These are phyloP conservation scores for Styela plicata DNA, from an alignment of 23 tunicate species.

Conservation along the genomic window DNA sequence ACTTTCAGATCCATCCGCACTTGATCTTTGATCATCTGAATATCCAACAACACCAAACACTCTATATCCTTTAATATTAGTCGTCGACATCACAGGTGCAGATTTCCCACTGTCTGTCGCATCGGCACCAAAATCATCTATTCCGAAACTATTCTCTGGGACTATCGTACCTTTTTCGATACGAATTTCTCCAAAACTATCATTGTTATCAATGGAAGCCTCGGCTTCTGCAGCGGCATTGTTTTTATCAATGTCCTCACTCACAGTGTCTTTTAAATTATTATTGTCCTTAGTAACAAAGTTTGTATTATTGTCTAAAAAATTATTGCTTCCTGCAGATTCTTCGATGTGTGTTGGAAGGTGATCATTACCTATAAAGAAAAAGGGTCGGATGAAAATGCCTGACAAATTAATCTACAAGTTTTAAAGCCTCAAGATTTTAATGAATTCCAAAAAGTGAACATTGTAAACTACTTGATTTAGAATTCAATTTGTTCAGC, in stretches of 20 bases:
- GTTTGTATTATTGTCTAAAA: neutral
- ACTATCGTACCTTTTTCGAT: constrained; percentile 26
- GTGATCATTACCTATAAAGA: constrained; percentile 8
- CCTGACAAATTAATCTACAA: no score
- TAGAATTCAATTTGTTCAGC: no score
- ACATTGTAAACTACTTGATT: no score
- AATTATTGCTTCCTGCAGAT: neutral
- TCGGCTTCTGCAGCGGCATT: no score
- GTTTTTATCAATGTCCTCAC: neutral
- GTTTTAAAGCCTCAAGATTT: no score
- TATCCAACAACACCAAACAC: constrained; percentile 74
- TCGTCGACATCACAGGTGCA: constrained; percentile 32
- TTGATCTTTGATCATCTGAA: constrained; percentile 28
- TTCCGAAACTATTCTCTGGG: constrained; percentile 16
- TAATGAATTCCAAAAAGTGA: no score
- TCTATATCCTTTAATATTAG: constrained; percentile 48
- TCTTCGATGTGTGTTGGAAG: constrained; percentile 26
- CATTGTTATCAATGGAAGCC: neutral
- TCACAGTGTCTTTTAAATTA: constrained; percentile 20
- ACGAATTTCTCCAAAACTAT: neutral
- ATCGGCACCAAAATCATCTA: neutral
- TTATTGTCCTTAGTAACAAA: neutral
- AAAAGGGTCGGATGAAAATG: no score
- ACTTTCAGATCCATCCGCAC: constrained; percentile 37
- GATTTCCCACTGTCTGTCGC: neutral